Evolutionary conservation across 2,888 invertebrate genomes (phyloP), one percentile per base, ranked within the genome.

Genomic region (Thysanoteuthis rhombus): DNA sequence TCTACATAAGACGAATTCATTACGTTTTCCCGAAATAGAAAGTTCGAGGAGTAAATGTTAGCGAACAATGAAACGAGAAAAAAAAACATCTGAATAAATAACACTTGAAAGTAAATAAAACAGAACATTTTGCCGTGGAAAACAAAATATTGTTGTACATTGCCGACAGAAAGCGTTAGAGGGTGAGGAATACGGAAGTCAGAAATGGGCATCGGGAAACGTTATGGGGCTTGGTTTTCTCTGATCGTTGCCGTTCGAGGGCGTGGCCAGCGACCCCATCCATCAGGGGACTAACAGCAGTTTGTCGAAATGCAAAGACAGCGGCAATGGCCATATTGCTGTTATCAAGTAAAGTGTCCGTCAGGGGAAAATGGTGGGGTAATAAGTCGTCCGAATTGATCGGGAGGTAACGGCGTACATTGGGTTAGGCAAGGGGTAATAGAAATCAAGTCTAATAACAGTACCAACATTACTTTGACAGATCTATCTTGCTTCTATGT

Each of bases 41-140:
- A 12, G n/a, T 75, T 16, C 75, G 75, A 16, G 32, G n/a, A 75
- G 75, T 2, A 12, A n/a, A n/a, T 16, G 36, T 75, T 75, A 75
- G n/a, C 75, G 75, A 12, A 75, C 75, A 75, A 75, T 75, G n/a
- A 75, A n/a, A n/a, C 52, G 75, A n/a, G 16, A 75, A 75, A 12
- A n/a, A 75, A 75, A 75, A 32, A 3, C 2, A 19, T n/a, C 10
- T 36, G 25, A 75, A 75, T n/a, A n/a, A n/a, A n/a, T n/a, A 75
- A 75, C n/a, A 75, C 75, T 75, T n/a, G n/a, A 75, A 75, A 75
- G 75, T 75, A n/a, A 75, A 75, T 75, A 75, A 75, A 75, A n/a
- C 10, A 4, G 75, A 75, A n/a, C 16, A n/a, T 75, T 75, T 75
- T 36, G n/a, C 12, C 75, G n/a, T 36, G 16, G 19, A 75, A n/a